Base-by-base conservation (phyloP, 2,888 invertebrate genomes). In the Drosophila phalerata region DNA sequence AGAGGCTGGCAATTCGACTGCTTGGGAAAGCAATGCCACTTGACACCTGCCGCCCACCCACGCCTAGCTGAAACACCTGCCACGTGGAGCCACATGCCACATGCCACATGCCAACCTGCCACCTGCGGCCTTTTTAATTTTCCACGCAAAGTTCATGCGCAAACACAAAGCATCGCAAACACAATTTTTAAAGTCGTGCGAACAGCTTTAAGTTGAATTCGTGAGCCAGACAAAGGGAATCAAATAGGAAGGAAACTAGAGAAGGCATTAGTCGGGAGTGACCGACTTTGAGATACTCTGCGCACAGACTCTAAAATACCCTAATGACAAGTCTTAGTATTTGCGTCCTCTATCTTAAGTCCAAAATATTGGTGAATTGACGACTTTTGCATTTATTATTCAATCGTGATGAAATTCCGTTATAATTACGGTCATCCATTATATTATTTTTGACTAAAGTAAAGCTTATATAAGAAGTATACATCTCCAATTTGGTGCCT, bases 121-220 rank as follows among this genome's bases (percentile, higher is more conserved):
- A 84, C 90, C 86, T 77, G 82, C 85, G 90, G 89, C 84, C 81
- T 84, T 88, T 90, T 89, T 89, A 84, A 88, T 90, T 90, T 90
- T 75, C 89, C 88, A 83, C 78, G 79, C 67, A 85, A 88, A 85
- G 73, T 89, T 86, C 78, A 77, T 72, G 73, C 69, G 83, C 77
- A 89, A 89, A 88, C 85, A 85, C 70, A 77, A 63, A 67, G 60
- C 64, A 61, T 47, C 43, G 56, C 52, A 66, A 47, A n/a, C n/a
- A n/a, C n/a, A n/a, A 69, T 60, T 64, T 79, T 88, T 82, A 82
- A 88, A 82, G 82, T 73, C 86, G 69, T 64, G 88, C 53, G 55
- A 48, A 45, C 43, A 79, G 69, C 88, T 83, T 76, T 49, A 82
- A 85, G 69, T 62, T 61, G 25, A 13, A 6, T 43, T 51, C 30